Base-by-base conservation (phyloP, 2,113 vertebrate genomes). In the Sander vitreus region DNA sequence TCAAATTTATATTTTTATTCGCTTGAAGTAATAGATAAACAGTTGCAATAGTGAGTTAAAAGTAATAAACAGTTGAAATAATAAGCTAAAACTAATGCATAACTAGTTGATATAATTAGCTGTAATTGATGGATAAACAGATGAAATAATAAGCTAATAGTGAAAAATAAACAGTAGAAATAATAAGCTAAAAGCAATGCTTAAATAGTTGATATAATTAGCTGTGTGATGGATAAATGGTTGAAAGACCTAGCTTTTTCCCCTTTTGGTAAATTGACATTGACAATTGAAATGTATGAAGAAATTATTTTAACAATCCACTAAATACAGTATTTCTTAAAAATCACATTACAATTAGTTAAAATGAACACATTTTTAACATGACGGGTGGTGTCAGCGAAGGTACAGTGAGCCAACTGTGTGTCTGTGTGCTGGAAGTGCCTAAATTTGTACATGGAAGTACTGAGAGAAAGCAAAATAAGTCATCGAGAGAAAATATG, bases 391-490 rank as follows among this genome's bases (percentile, higher is more conserved):
- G 33, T 36, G 39, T 73, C 23, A 27, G 39, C 39, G 2, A 10
- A 43, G 39, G 58, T 55, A 4, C 62, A 39, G 27, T 73, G 9
- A 67, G 10, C 68, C 36, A 65, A 60, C 60, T 43, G 58, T 79
- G 50, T 14, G 23, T 15, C 23, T 71, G 53, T 65, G 4, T 50
- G 16, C 27, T 47, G 62, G 7, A 48, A 53, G 13, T 58, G 63
- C 30, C 75, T 81, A 27, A 55, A 76, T 48, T 39, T 77, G 39
- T 67, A 65, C 67, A 78, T 33, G 66, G 12, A 77, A 71, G 45
- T 11, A 4, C 12, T 15, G 53, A 86, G 19, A 30, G 14, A 78
- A 65, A 76, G 50, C 6, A n/a, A 15, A 1, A 73, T 27, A n/a
- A 39, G 23, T 58, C 23, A 72, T 7, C 1, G 0, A n/a, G 69